Conservation (phyloP, 2,888 invertebrate genomes). For the Glyphotaelius pellucidus region DNA sequence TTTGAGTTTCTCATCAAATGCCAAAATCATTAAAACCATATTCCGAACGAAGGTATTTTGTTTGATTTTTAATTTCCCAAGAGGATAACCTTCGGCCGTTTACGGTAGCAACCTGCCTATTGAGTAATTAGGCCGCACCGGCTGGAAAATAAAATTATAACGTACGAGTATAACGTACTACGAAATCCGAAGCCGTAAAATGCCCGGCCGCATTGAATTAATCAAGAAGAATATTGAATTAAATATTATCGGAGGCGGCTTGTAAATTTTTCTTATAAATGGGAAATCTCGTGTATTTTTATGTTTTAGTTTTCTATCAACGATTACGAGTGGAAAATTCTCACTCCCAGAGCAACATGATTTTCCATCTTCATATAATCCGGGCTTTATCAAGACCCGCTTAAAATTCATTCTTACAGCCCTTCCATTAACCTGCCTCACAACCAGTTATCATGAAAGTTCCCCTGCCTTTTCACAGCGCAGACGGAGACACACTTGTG, state of each 20-base stretch:
- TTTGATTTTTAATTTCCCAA: constrained; percentile 45
- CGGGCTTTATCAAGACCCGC: no score
- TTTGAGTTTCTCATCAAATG: constrained; percentile 8
- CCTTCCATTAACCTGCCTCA: no score
- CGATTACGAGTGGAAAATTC: not conserved
- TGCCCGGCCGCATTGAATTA: not conserved
- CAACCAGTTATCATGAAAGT: no score
- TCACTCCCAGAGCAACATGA: not conserved
- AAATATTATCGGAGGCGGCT: not conserved
- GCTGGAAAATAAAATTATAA: not conserved
- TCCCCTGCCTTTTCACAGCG: no score
- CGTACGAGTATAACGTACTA: not conserved
- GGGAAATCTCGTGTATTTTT: not conserved
- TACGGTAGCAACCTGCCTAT: not conserved
- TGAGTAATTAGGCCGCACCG: constrained; percentile 10
- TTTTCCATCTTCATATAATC: no score
- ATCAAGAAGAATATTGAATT: not conserved
- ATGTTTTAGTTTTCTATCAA: not conserved
- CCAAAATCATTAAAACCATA: constrained; percentile 22
- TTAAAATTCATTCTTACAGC: no score
- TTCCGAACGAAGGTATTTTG: constrained; percentile 31
- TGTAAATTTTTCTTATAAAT: not conserved
- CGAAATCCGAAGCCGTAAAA: not conserved
- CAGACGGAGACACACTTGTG: no score
- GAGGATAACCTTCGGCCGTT: constrained; percentile 21